Evolutionary conservation across 2,888 invertebrate genomes (phyloP), one percentile per base, ranked within the genome.

Genomic region (Chelonus formosanus): DNA sequence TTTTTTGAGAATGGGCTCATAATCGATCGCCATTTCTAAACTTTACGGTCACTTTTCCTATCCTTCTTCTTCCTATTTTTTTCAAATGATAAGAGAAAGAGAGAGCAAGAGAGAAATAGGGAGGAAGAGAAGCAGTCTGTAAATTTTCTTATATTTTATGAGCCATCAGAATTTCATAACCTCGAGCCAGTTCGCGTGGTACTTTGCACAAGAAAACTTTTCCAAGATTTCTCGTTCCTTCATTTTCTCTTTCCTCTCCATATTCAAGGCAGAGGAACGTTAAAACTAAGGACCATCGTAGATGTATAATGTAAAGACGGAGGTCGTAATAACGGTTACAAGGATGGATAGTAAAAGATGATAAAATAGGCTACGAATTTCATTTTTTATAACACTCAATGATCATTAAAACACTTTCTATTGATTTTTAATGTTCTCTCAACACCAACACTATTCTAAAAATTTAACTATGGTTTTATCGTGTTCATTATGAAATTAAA

Each of bases 121-220:
- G 68, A 59, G 65, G 66, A 65, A 63, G 61, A 66, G 50, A 68
- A 59, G 34, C 80, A 82, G 83, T 83, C 84, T 84, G 84, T 84
- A 84, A 84, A 84, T 84, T 84, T 84, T 84, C 84, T 83, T 84
- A 83, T 83, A 84, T 84, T 84, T 84, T 84, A 84, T 83, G 84
- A 84, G 82, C 83, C 83, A 84, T 84, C 84, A 84, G 83, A 84
- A 84, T 84, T 84, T 83, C 84, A 84, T 84, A 84, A 84, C 83
- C 83, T 80, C 83, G 81, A 83, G 83, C 83, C 84, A 83, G 84
- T 83, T 82, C 82, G 83, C 80, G 82, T 81, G 82, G 83, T 84
- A 84, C 84, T 84, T 84, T 83, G 80, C 84, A 79, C 82, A 79
- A 77, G 76, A 81, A 84, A 84, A 83, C 78, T 84, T 84, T 83